phyloP scores from a whole-genome alignment of 1,140 invertebrate genomes.

The Eurosta solidaginis region DNA sequence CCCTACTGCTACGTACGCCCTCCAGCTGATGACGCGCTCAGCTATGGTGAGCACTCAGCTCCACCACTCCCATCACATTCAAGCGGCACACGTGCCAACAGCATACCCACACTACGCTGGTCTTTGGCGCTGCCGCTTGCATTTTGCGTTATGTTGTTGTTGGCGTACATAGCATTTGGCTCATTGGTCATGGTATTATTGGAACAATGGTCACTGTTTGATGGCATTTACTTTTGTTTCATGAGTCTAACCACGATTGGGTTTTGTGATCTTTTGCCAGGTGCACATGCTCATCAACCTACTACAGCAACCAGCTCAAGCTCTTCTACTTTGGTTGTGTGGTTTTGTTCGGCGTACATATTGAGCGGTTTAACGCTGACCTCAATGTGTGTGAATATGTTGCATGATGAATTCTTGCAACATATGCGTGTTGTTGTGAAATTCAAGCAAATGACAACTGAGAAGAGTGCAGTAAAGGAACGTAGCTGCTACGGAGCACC shows the following conservation, averaged over 20 bases:
- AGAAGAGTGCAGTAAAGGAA: constrained; percentile 13
- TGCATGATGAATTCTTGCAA: constrained; percentile 91
- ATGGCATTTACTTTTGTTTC: constrained; percentile 94
- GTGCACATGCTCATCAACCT: constrained; percentile 67
- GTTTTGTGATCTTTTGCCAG: constrained; percentile 87
- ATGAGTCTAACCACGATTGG: constrained; percentile 92
- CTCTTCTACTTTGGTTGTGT: constrained; percentile 60
- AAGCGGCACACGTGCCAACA: neutral
- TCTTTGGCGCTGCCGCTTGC: constrained; percentile 77
- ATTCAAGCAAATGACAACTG: constrained; percentile 54
- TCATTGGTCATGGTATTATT: constrained; percentile 84
- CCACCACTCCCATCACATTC: neutral
- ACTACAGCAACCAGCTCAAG: constrained; percentile 61
- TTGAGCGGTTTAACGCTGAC: constrained; percentile 93
- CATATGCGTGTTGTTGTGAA: constrained; percentile 69
- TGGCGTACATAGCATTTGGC: constrained; percentile 84
- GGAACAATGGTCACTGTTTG: constrained; percentile 85
- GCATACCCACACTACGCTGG: constrained; percentile 58
- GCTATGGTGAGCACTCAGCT: constrained; percentile 7
- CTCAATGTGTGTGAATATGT: constrained; percentile 96
- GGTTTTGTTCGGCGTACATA: constrained; percentile 94
- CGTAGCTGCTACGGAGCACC: constrained; percentile 62
- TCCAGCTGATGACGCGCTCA: neutral
- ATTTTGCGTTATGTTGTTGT: constrained; percentile 77
- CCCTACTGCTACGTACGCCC: constrained; percentile 30